A percentile compares a stretch with the other conserved stretches of the same genome.
Conservation (phyloP, 2,113 vertebrate species). For the Lampris incognitus region DNA sequence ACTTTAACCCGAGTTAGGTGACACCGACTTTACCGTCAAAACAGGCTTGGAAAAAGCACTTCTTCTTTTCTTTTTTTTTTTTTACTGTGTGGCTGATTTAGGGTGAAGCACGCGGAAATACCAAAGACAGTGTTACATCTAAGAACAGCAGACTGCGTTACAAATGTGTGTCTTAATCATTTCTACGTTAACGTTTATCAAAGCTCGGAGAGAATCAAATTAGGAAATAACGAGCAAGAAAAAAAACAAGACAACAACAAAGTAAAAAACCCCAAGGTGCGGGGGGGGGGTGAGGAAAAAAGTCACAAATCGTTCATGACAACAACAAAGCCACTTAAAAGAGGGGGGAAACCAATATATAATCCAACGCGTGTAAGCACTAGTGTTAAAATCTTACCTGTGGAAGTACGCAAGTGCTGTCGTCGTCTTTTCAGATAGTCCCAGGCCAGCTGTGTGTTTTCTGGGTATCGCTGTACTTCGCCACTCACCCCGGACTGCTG, state of each 20-base stretch:
- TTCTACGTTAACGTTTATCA: background rate
- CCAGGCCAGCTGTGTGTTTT: conserved; percentile 29
- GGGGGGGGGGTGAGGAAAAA: background rate
- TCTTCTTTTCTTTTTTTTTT: too few species aligned
- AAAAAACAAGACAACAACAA: rapidly evolving
- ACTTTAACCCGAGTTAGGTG: too few species aligned
- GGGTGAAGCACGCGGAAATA: conserved; percentile 68
- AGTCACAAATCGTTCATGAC: background rate
- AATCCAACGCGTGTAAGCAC: background rate
- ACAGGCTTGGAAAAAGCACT: too few species aligned
- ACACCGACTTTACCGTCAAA: too few species aligned
- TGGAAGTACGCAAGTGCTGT: conserved; percentile 20
- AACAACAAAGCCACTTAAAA: background rate
- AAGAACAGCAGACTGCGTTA: background rate
- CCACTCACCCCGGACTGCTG: conserved; percentile 22
- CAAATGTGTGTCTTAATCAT: background rate
- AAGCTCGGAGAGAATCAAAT: background rate
- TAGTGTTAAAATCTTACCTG: conserved; percentile 55
- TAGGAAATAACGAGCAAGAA: background rate
- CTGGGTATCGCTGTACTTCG: background rate
- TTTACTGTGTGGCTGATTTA: background rate
- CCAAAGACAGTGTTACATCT: conserved; percentile 11
- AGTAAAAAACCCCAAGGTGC: background rate
- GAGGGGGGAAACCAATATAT: background rate
- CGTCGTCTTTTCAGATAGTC: conserved; percentile 5